Conservation (phyloP, 1,140 invertebrate genomes). For the Penaeus indicus region DNA sequence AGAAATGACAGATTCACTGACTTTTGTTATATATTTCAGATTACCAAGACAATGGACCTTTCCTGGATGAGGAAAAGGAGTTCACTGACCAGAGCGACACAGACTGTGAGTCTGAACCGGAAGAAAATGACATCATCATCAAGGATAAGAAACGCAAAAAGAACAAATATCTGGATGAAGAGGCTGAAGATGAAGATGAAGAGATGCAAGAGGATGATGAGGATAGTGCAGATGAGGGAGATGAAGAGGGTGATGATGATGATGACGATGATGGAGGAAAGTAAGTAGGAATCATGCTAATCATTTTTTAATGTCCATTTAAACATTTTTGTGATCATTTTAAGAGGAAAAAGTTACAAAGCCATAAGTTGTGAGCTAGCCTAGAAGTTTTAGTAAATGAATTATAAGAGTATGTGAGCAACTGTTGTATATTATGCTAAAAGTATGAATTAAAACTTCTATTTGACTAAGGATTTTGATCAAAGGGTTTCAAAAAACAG, state of each 20-base stretch:
- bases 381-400: background rate
- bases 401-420: background rate
- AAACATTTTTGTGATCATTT: background rate
- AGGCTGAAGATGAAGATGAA: constrained; percentile 49
- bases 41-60: constrained; percentile 39
- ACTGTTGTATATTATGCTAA: too few relatives aligned
- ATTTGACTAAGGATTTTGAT: too few relatives aligned
- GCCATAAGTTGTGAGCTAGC: background rate
- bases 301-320: background rate
- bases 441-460: too few relatives aligned
- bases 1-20: background rate
- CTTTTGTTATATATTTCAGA: background rate
- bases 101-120: constrained; percentile 56
- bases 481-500: too few relatives aligned
- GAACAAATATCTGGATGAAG: constrained; percentile 60
- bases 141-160: constrained; percentile 60
- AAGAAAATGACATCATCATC: constrained; percentile 54
- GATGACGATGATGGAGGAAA: constrained; percentile 19
- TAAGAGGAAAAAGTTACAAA: background rate
- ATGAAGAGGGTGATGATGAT: constrained; percentile 44
- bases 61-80: constrained; percentile 56
- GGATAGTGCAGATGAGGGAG: constrained; percentile 47
- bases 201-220: constrained; percentile 50
- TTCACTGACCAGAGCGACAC: constrained; percentile 60
- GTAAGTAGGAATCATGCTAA: background rate